phyloP scores from a whole-genome alignment of 2,113 vertebrate genomes.

The Corythornis madagascariensis region DNA sequence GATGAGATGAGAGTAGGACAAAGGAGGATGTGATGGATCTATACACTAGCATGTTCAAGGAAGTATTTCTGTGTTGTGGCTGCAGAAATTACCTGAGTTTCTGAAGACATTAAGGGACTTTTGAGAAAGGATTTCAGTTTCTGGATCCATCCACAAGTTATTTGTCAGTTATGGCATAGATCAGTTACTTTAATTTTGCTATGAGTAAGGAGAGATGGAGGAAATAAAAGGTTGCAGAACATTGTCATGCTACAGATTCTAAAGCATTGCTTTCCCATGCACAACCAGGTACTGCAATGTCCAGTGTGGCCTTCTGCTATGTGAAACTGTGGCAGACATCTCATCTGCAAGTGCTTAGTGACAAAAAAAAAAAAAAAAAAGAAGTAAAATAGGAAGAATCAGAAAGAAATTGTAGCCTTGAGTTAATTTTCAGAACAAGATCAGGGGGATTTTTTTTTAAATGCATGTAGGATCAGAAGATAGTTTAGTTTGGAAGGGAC shows the following conservation, averaged over 20 bases:
- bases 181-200: not conserved
- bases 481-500: not conserved
- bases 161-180: not conserved
- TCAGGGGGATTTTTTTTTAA: not conserved
- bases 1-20: not conserved
- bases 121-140: not conserved
- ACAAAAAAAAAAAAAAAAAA: not conserved
- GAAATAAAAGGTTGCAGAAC: not conserved
- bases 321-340: not conserved
- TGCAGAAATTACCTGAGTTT: not conserved
- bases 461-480: not conserved
- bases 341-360: not conserved
- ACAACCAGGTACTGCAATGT: too few species aligned
- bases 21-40: not conserved
- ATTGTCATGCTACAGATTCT: not conserved
- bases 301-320: not conserved
- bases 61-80: not conserved
- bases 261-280: not conserved
- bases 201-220: not conserved
- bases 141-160: not conserved
- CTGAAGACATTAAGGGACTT: not conserved
- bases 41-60: not conserved
- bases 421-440: not conserved
- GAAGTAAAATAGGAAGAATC: not conserved
- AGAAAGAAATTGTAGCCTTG: not conserved